phyloP scores from a whole-genome alignment of 35 echinoderm and acorn worm genomes.

The Apostichopus japonicus region DNA sequence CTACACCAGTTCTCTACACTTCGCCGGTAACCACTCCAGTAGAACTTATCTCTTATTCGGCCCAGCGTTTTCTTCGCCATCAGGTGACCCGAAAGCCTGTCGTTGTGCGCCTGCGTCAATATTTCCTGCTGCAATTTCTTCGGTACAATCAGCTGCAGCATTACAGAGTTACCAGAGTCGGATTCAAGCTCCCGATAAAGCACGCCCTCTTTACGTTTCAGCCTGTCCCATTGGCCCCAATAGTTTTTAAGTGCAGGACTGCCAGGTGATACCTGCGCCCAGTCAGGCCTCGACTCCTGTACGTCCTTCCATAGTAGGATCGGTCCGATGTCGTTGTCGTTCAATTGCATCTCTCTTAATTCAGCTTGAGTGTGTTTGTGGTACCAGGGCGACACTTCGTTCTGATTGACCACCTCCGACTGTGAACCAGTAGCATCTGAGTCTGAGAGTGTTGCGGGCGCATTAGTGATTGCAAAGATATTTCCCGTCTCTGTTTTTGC shows the following conservation, averaged over 20 bases:
- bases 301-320: background rate
- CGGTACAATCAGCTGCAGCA: slow-evolving; percentile 47
- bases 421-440: too few relatives aligned
- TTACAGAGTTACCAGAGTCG: slow-evolving; percentile 10
- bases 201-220: slow-evolving; percentile 54
- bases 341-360: background rate
- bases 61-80: slow-evolving; percentile 53
- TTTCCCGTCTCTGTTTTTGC: background rate
- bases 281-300: background rate
- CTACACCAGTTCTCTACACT: slow-evolving; percentile 52
- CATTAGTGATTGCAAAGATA: background rate
- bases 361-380: background rate
- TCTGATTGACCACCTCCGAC: background rate
- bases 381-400: background rate
- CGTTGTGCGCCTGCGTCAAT: slow-evolving; percentile 42
- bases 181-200: slow-evolving; percentile 56
- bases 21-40: slow-evolving; percentile 43
- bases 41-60: slow-evolving; percentile 42
- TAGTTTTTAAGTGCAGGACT: slow-evolving; percentile 54
- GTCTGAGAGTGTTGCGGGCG: background rate
- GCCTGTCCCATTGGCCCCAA: slow-evolving; percentile 57
- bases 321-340: background rate
- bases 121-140: slow-evolving; percentile 8
- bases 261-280: background rate
- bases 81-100: slow-evolving; percentile 49